Evolutionary conservation across 2,888 invertebrate species (phyloP).

Genomic region (Mimumesa dahlbomi): DNA sequence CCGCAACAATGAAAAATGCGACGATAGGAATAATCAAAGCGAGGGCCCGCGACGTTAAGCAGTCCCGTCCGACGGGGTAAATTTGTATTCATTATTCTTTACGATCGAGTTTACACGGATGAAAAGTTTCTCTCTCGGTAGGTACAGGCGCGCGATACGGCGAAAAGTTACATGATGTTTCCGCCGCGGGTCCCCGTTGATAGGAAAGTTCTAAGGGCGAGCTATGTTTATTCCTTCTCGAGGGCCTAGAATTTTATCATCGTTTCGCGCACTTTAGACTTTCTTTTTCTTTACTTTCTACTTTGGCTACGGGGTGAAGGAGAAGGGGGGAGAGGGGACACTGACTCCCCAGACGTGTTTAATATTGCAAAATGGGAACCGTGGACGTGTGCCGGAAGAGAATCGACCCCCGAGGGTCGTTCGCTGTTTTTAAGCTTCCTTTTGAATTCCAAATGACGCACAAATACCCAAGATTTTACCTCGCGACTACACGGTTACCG

Average conservation of each 20-base stretch:
- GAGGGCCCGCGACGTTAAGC: too few relatives aligned
- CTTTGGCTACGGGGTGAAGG: too few relatives aligned
- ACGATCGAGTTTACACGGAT: not conserved
- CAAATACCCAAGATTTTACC: slow-evolving; percentile 19
- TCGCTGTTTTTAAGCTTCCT: slow-evolving; percentile 27
- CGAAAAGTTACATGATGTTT: not conserved
- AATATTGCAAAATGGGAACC: slow-evolving; percentile 47
- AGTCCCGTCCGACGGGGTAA: too few relatives aligned
- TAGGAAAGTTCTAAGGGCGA: not conserved
- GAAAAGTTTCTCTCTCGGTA: not conserved
- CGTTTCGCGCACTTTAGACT: slow-evolving; percentile 7
- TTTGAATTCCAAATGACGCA: slow-evolving; percentile 28
- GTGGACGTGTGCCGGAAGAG: slow-evolving; percentile 23
- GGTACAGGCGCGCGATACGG: too few relatives aligned
- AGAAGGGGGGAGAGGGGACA: not conserved
- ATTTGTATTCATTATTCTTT: not conserved
- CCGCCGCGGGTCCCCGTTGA: too few relatives aligned
- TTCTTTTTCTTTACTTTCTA: too few relatives aligned
- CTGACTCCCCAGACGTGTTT: slow-evolving; percentile 19
- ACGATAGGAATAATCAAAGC: too few relatives aligned
- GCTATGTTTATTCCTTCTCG: not conserved
- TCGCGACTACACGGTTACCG: too few relatives aligned
- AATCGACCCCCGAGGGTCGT: slow-evolving; percentile 29
- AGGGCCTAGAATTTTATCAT: slow-evolving; percentile 18
- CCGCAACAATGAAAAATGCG: not conserved